Percentiles rank a stretch among this genome's conserved stretches.
These are phyloP conservation scores for Sitta carolinensis DNA, from an alignment of 2,797 vertebrate species.

Conservation along the genomic window DNA sequence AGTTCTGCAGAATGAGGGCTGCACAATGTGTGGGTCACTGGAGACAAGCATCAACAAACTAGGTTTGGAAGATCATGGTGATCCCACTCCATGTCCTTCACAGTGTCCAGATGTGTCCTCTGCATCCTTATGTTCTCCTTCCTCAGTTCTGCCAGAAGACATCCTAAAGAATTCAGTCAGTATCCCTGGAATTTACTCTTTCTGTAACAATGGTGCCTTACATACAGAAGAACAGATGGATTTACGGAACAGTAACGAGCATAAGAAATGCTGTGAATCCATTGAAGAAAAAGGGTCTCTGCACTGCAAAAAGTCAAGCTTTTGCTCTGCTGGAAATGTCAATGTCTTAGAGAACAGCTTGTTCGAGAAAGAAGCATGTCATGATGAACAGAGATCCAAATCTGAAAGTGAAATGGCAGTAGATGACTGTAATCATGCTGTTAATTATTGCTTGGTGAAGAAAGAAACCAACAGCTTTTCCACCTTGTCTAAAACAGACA, in stretches of 20 bases:
- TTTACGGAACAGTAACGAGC: background rate
- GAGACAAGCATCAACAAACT: conserved; percentile 18
- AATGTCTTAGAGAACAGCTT: conserved; percentile 27
- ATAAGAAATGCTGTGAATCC: background rate
- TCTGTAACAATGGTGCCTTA: conserved; percentile 34
- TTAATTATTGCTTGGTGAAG: background rate
- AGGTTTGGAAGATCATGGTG: background rate
- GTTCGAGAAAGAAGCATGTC: background rate
- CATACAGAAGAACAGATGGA: background rate
- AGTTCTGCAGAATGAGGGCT: background rate
- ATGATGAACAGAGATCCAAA: background rate
- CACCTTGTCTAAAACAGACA: conserved; percentile 39
- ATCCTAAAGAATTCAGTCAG: background rate
- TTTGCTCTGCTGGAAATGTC: background rate
- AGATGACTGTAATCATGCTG: background rate
- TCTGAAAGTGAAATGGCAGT: background rate
- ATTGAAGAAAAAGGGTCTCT: background rate
- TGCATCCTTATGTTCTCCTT: conserved; percentile 1
- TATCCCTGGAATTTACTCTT: conserved; percentile 29
- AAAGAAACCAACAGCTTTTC: conserved; percentile 14
- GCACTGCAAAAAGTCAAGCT: background rate
- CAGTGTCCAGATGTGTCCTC: background rate
- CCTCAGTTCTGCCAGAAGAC: background rate
- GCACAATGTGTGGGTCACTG: background rate
- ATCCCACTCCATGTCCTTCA: background rate